These are phyloP conservation scores for Apis mellifera DNA, from an alignment of 1,140 invertebrate genomes.

Conservation along the genomic window Amel_HAv3.1 CM009940.2:4716501-4717000, in stretches of 20 bases:
- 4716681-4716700: slow-evolving; percentile 23
- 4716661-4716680: slow-evolving; percentile 34
- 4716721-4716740: slow-evolving; percentile 49
- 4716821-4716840: background rate
- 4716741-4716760: slow-evolving; percentile 62
- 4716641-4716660: slow-evolving; percentile 42
- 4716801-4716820: slow-evolving; percentile 30
- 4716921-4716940: slow-evolving; percentile 41
- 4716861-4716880: background rate
- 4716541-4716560: no score
- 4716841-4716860: background rate
- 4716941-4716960: background rate
- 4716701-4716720: slow-evolving; percentile 60
- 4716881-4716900: background rate
- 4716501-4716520: no score
- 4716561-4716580: no score
- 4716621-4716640: background rate
- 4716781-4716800: slow-evolving; percentile 24
- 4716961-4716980: slow-evolving; percentile 39
- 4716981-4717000: slow-evolving; percentile 49
- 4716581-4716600: background rate
- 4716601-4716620: background rate
- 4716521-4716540: no score
- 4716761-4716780: slow-evolving; percentile 28
- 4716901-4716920: slow-evolving; percentile 25